Conservation (phyloP, 1,140 invertebrate genomes). For the Scaptodrosophila lebanonensis region DNA sequence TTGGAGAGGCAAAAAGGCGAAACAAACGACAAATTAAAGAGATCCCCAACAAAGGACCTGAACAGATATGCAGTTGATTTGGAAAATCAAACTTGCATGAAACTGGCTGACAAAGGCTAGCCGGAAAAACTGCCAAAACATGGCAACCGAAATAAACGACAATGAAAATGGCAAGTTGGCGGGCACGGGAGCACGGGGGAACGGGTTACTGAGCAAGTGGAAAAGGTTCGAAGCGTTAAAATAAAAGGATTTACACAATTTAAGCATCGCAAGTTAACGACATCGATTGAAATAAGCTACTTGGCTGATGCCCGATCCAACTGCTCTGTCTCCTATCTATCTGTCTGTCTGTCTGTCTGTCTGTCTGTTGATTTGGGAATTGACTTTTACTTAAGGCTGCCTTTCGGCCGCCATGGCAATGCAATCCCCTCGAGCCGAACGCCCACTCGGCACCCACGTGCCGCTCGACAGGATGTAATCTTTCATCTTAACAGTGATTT, state of each 20-base stretch:
- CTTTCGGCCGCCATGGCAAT: not conserved
- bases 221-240: slow-evolving; percentile 45
- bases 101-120: slow-evolving; percentile 50
- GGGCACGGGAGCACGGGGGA: not conserved
- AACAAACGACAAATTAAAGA: slow-evolving; percentile 24
- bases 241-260: slow-evolving; percentile 70
- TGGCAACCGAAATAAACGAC: slow-evolving; percentile 15
- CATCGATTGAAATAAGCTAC: slow-evolving; percentile 70
- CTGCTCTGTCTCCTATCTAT: slow-evolving; percentile 14
- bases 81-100: slow-evolving; percentile 66
- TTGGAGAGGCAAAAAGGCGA: slow-evolving; percentile 12
- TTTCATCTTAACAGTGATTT: slow-evolving; percentile 67
- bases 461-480: slow-evolving; percentile 51
- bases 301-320: too few species aligned
- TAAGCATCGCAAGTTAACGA: slow-evolving; percentile 48
- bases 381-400: slow-evolving; percentile 57
- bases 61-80: slow-evolving; percentile 54
- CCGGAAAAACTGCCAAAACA: slow-evolving; percentile 35
- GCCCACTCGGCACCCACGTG: slow-evolving; percentile 12
- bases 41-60: not conserved
- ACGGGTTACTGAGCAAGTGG: slow-evolving; percentile 16
- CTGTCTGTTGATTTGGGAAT: slow-evolving; percentile 62
- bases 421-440: too few species aligned
- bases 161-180: too few species aligned
- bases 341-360: not conserved